Percentiles rank a stretch among this genome's conserved stretches.
Conservation (phyloP, 2,113 vertebrate genomes). For the Oncorhynchus nerka region DNA sequence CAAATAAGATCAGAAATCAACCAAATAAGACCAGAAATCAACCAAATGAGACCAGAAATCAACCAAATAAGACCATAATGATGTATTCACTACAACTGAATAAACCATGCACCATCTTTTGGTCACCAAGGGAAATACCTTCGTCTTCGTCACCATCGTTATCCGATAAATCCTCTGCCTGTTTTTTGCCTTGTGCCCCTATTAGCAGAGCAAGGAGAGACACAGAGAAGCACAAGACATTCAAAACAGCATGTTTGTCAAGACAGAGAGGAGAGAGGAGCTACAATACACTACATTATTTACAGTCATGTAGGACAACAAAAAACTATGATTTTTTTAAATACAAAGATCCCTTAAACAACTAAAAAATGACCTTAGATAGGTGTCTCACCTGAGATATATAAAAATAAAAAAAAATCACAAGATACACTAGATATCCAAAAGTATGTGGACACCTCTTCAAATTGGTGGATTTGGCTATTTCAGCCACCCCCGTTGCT, state of each 20-base stretch:
- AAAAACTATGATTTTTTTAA: constrained; percentile 23
- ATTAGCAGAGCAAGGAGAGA: constrained; percentile 88
- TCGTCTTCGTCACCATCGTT: constrained; percentile 99
- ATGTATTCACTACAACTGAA: constrained; percentile 12
- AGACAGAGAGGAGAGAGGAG: constrained; percentile 49
- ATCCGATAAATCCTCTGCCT: constrained; percentile 98
- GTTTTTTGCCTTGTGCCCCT: constrained; percentile 99
- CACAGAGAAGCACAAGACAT: constrained; percentile 86
- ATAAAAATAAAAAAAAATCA: neutral
- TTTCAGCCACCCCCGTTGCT: no score
- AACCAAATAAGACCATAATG: neutral
- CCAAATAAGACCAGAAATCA: neutral
- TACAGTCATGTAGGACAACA: constrained; percentile 29
- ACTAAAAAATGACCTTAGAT: no score
- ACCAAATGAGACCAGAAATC: neutral
- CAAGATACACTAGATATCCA: neutral
- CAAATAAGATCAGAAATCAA: neutral
- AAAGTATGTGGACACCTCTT: no score
- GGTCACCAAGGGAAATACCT: constrained; percentile 94
- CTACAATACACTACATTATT: constrained; percentile 17
- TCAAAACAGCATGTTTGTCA: constrained; percentile 88
- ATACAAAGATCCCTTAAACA: constrained; percentile 22
- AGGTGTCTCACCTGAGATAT: no score
- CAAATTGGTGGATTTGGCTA: no score
- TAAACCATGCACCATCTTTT: constrained; percentile 87